Conservation (phyloP, 1,140 invertebrate genomes). For the Babylonia areolata region DNA sequence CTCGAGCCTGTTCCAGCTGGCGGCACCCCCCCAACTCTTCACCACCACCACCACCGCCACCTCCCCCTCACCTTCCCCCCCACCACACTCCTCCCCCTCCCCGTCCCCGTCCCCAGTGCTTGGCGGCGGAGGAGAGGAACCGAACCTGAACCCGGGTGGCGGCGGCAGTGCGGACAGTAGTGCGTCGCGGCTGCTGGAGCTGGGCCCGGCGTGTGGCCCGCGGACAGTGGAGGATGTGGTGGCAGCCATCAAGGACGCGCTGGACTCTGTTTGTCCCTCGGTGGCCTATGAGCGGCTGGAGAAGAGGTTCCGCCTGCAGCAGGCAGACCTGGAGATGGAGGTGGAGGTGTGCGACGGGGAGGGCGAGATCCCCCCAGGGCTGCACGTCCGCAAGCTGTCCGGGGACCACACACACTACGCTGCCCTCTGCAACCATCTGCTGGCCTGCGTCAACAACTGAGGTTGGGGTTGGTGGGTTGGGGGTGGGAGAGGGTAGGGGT, state of each 20-base stretch:
- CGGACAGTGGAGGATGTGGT: slow-evolving; percentile 81
- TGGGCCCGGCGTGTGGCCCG: slow-evolving; percentile 56
- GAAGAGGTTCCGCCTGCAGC: slow-evolving; percentile 81
- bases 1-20: slow-evolving; percentile 3
- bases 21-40: not conserved
- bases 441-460: slow-evolving; percentile 84
- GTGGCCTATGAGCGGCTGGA: slow-evolving; percentile 75
- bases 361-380: slow-evolving; percentile 80
- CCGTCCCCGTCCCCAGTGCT: not conserved
- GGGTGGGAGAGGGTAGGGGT: not conserved
- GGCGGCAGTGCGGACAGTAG: slow-evolving; percentile 31
- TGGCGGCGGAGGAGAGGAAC: not conserved
- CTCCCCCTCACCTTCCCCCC: not conserved
- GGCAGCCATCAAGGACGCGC: slow-evolving; percentile 87
- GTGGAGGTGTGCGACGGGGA: slow-evolving; percentile 83
- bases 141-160: not conserved
- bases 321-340: slow-evolving; percentile 91
- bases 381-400: slow-evolving; percentile 92
- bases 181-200: slow-evolving; percentile 38
- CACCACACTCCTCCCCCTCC: not conserved
- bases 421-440: slow-evolving; percentile 91
- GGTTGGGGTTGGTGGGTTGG: not conserved
- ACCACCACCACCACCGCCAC: not conserved
- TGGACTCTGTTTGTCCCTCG: slow-evolving; percentile 85
- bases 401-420: slow-evolving; percentile 93